A percentile compares a stretch with the other conserved stretches of the same genome.
phyloP scores from a whole-genome alignment of 2,797 vertebrate genomes.

The Chloroceryle amazona region DNA sequence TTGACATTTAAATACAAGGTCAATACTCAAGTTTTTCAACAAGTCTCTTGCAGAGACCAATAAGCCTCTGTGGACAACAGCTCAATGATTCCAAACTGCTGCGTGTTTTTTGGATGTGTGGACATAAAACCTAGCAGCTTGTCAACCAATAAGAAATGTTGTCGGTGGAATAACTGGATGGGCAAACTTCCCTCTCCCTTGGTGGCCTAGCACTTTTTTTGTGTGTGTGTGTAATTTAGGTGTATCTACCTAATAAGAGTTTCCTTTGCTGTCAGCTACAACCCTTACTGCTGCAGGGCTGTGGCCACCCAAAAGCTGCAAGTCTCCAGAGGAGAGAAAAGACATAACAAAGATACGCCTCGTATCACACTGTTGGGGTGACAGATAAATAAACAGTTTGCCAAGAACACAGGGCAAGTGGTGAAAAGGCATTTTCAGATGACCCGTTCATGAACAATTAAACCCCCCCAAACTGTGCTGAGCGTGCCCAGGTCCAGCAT shows the following conservation, averaged over 20 bases:
- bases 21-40: background rate
- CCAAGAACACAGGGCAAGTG: background rate
- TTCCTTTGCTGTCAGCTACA: background rate
- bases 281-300: background rate
- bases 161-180: background rate
- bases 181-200: background rate
- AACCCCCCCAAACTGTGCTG: background rate
- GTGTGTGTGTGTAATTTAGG: background rate
- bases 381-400: background rate
- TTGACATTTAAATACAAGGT: background rate
- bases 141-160: background rate
- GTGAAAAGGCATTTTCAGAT: background rate
- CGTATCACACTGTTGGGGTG: background rate
- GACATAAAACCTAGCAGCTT: background rate
- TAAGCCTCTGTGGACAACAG: background rate
- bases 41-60: background rate
- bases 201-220: background rate
- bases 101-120: background rate
- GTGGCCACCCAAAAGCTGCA: background rate
- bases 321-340: background rate
- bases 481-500: background rate
- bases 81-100: background rate
- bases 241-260: background rate
- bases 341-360: slow-evolving; percentile 27
- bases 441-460: background rate